Percentiles rank a stretch among this genome's conserved stretches.
Conservation (phyloP, 1,140 invertebrate genomes). For the Drosophila oshimai region DNA sequence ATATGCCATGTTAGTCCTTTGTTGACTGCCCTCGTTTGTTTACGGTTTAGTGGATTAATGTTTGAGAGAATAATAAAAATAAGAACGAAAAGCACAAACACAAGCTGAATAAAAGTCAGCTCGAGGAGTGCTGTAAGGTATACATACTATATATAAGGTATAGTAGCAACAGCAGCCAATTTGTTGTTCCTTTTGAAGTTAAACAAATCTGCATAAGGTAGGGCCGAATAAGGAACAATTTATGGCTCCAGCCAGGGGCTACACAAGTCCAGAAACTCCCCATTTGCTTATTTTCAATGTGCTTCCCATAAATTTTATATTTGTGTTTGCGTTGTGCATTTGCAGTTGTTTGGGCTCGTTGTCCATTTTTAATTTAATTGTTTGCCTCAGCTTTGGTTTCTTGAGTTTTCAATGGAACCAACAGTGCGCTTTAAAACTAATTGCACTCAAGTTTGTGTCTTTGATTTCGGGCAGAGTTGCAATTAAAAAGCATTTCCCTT, state of each 20-base stretch:
- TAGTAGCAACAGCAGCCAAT: conserved; percentile 39
- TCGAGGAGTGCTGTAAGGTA: too few species aligned
- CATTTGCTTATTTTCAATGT: conserved; percentile 57
- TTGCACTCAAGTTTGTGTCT: conserved; percentile 31
- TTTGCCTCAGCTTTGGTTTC: conserved; percentile 10
- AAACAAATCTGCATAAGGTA: conserved; percentile 78
- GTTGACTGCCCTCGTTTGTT: conserved; percentile 75
- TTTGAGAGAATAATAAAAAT: conserved; percentile 23
- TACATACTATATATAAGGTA: background rate
- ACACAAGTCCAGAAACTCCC: conserved; percentile 1
- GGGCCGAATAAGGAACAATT: conserved; percentile 67
- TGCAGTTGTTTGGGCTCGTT: conserved; percentile 6
- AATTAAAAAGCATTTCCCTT: conserved; percentile 58
- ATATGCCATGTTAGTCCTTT: conserved; percentile 71
- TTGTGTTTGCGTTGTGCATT: conserved; percentile 39
- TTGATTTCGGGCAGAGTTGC: conserved; percentile 36
- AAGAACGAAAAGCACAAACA: background rate
- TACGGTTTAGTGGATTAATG: conserved; percentile 79
- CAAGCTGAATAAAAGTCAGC: conserved; percentile 22
- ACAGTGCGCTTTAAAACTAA: conserved; percentile 53
- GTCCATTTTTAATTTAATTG: conserved; percentile 54
- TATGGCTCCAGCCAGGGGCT: conserved; percentile 51
- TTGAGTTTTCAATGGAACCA: conserved; percentile 41
- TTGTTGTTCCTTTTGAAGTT: conserved; percentile 75
- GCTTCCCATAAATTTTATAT: conserved; percentile 61